A percentile compares a stretch with the other conserved stretches of the same genome.
Evolutionary conservation across 2,888 invertebrate genomes (phyloP).

Genomic region (Thereva nobilitata): DNA sequence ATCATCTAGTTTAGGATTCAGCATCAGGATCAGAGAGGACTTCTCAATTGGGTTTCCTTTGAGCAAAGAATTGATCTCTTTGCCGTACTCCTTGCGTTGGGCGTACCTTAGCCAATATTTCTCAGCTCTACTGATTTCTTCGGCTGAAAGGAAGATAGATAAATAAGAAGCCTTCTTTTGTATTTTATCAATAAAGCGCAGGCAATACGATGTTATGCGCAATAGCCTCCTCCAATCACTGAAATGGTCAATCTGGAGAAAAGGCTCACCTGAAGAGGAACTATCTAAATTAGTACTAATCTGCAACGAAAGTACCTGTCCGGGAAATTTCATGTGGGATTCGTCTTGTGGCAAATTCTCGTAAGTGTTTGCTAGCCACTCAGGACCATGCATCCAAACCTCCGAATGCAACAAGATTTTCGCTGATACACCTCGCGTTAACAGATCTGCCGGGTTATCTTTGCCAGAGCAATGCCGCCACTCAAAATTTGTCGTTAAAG

Average conservation of each 20-base stretch:
- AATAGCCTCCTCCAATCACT: constrained; percentile 17
- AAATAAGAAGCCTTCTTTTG: neutral
- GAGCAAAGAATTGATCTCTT: neutral
- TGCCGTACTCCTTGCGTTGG: neutral
- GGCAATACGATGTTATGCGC: neutral
- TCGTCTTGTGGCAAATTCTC: neutral
- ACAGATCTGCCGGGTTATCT: constrained; percentile 30
- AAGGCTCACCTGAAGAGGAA: constrained; percentile 3
- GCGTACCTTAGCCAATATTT: constrained; percentile 5
- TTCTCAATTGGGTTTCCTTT: constrained; percentile 19
- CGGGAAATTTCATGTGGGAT: neutral
- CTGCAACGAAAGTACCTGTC: neutral
- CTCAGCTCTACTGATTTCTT: constrained; percentile 1
- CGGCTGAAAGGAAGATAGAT: neutral
- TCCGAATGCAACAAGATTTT: constrained; percentile 14
- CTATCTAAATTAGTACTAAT: neutral
- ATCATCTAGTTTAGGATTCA: constrained; percentile 28
- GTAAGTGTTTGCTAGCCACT: constrained; percentile 1
- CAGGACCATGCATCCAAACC: constrained; percentile 31
- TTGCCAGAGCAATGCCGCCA: constrained; percentile 36
- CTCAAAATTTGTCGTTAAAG: constrained; percentile 5
- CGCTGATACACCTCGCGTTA: constrained; percentile 30
- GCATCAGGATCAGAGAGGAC: constrained; percentile 17
- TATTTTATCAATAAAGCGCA: constrained; percentile 7
- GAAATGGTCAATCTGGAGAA: neutral